Evolutionary conservation across 2,113 vertebrate genomes (phyloP).

Genomic region (Merops nubicus): DNA sequence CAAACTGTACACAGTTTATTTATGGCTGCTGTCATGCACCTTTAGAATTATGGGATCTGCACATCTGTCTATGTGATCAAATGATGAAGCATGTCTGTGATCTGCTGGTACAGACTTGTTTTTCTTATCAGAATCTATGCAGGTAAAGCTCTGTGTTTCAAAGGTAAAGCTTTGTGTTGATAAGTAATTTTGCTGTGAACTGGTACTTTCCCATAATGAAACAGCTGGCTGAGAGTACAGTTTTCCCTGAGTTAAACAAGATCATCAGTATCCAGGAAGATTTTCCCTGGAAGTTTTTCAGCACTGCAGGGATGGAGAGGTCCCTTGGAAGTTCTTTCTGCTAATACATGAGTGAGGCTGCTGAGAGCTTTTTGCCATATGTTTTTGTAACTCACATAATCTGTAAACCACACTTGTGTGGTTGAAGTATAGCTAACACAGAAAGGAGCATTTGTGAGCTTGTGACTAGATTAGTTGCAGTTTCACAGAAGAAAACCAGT

Average conservation of each 20-base stretch:
- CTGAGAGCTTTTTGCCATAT: neutral
- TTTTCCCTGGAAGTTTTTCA: conserved; percentile 63
- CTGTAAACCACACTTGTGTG: conserved; percentile 40
- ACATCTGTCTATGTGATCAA: neutral
- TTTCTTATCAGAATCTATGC: neutral
- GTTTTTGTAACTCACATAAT: conserved; percentile 33
- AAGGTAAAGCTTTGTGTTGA: neutral
- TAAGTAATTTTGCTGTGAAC: neutral
- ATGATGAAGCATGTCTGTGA: neutral
- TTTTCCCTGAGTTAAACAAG: neutral
- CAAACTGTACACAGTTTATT: neutral
- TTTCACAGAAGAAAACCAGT: conserved; percentile 50
- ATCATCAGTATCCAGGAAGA: neutral
- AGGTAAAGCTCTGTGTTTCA: neutral
- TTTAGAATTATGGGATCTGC: neutral
- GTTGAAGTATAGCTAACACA: conserved; percentile 18
- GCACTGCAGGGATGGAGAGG: conserved; percentile 50
- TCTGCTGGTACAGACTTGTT: neutral
- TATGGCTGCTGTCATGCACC: neutral
- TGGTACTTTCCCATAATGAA: neutral
- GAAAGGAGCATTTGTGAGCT: conserved; percentile 30
- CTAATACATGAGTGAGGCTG: neutral
- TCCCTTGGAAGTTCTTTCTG: conserved; percentile 44
- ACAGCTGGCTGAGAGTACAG: neutral
- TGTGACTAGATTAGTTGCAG: conserved; percentile 2